These are phyloP conservation scores for Cossypha polioptera DNA, from an alignment of 2,797 vertebrate species.

Conservation along the genomic window DNA sequence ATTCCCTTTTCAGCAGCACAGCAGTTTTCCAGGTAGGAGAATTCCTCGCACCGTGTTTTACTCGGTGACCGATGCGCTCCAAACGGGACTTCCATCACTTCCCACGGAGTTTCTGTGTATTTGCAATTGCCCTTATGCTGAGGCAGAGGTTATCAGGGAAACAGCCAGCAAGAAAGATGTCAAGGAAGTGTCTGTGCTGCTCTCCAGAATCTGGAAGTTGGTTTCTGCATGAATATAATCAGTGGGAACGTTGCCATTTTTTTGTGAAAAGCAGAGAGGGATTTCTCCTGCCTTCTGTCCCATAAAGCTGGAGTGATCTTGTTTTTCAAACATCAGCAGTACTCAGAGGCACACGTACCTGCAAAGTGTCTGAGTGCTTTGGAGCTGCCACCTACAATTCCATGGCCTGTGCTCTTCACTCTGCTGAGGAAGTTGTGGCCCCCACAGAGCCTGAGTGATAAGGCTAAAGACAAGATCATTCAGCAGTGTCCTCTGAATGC, in stretches of 20 bases:
- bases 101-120: neutral
- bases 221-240: neutral
- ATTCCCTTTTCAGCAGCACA: neutral
- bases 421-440: neutral
- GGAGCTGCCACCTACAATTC: neutral
- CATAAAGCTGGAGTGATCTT: neutral
- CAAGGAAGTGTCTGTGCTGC: neutral
- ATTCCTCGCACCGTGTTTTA: neutral
- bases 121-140: neutral
- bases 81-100: neutral
- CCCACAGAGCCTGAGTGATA: neutral
- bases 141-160: neutral
- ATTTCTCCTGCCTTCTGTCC: neutral
- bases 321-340: neutral
- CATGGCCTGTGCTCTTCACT: neutral
- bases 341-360: accelerated
- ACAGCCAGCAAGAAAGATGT: neutral
- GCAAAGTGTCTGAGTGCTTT: neutral
- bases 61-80: accelerated
- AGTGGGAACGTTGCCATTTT: neutral
- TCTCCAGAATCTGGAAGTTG: neutral
- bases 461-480: neutral
- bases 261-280: neutral
- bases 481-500: neutral
- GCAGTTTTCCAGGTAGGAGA: neutral